Conservation (phyloP, 2,113 vertebrate species). For the Ciconia maguari region DNA sequence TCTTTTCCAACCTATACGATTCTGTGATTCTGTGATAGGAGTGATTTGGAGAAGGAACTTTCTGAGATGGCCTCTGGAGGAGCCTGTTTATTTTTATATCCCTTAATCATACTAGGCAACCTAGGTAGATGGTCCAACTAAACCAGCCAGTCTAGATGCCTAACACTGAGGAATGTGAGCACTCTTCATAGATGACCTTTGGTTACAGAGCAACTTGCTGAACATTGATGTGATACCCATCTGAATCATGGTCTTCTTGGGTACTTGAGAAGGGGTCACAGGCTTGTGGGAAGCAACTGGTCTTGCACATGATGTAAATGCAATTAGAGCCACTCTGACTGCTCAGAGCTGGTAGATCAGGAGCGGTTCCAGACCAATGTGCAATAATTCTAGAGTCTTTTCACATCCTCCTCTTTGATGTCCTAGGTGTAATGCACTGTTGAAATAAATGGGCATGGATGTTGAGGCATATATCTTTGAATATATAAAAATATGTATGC, state of each 20-base stretch:
- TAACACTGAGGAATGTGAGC: neutral
- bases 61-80: neutral
- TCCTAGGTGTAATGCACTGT: neutral
- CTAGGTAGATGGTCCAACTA: neutral
- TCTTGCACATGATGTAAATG: neutral
- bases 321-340: neutral
- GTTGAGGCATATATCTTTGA: neutral
- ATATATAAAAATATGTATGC: neutral
- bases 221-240: neutral
- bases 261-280: neutral
- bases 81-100: neutral
- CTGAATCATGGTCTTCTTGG: neutral
- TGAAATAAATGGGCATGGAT: neutral
- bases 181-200: neutral
- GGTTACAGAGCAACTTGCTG: neutral
- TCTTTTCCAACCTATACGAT: too few relatives aligned
- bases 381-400: neutral
- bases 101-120: neutral
- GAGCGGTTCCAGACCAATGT: neutral
- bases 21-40: neutral
- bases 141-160: neutral
- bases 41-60: neutral
- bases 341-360: neutral
- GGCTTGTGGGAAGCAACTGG: neutral
- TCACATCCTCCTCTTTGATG: neutral